Conservation (phyloP, 2,113 vertebrate species). For the Bubo bubo region DNA sequence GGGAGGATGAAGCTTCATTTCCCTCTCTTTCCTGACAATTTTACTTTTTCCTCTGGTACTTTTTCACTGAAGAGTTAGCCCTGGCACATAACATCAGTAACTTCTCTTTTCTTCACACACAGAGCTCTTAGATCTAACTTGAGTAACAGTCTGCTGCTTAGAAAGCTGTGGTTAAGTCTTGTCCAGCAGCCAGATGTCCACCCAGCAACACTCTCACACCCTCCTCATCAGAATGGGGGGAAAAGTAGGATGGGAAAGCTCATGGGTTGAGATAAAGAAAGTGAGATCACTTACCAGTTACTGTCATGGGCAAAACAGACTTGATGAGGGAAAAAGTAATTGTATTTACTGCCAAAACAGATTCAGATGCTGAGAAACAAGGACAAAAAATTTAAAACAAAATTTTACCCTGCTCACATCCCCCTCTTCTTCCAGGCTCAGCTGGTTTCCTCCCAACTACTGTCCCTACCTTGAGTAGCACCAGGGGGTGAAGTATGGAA, state of each 20-base stretch:
- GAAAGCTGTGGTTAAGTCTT: background rate
- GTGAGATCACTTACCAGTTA: background rate
- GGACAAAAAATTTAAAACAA: background rate
- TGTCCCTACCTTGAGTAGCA: background rate
- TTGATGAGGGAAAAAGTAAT: background rate
- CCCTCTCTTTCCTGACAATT: background rate
- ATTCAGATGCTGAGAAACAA: background rate
- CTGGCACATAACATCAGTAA: background rate
- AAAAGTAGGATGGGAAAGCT: background rate
- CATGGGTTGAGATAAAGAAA: background rate
- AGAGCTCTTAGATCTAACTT: background rate
- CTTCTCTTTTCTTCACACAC: background rate
- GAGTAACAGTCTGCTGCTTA: background rate
- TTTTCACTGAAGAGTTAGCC: background rate
- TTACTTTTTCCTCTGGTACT: background rate
- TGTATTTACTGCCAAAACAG: background rate
- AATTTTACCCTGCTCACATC: background rate
- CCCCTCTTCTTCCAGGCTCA: background rate
- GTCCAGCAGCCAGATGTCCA: background rate
- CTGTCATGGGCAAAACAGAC: background rate
- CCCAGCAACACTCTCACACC: background rate
- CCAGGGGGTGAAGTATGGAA: fast-evolving
- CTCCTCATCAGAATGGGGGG: background rate
- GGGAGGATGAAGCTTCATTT: background rate
- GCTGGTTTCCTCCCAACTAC: background rate